Base-by-base conservation (phyloP, 1,140 invertebrate genomes). In the Drosophila kohkoa region DNA sequence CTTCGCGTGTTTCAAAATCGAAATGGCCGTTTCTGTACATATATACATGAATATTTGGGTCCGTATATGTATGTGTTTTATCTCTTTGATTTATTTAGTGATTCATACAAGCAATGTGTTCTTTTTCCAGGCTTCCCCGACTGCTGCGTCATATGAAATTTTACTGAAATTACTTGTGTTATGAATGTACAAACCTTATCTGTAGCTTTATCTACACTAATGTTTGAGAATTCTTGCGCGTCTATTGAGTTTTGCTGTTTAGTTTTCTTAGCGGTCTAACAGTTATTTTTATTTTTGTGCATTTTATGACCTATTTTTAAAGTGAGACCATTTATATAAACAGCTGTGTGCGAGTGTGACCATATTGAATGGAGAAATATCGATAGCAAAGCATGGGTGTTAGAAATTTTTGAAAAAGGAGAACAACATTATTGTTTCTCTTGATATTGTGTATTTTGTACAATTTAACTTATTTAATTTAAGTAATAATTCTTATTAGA, bases 111-210 rank as follows among this genome's bases (percentile, higher is more conserved):
- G 11, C 10, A 58, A 16, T 73, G 13, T 52, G 32, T 58, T 64
- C 20, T 3, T 25, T 25, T 64, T 75, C 30, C 51, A 6, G 59
- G 32, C 57, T 68, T 73, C 57, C 63, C 58, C 41, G 71, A 28
- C 41, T 74, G 58, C 65, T 75, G 71, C 75, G 75, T 69, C 59
- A 75, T 75, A 11, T 1, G 8, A 15, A 45, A 64, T 63, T 38
- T 35, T 25, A 20, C 45, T 54, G n/a, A 41, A 3, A 55, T 57
- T 35, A 45, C 13, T 28, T n/a, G 52, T 35, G 15, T 7, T 10
- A 28, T 35, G 5, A 20, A 2, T 43, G 3, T 69, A 75, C 46
- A 41, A 52, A 78, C 76, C 76, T 78, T 75, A 57, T 75, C 60
- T 7, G 30, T 48, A 41, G 16, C 1, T 54, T 52, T 41, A 0